These are phyloP conservation scores for Physeter macrocephalus DNA, from an alignment of 2,113 vertebrate genomes.

Conservation along the genomic window DNA sequence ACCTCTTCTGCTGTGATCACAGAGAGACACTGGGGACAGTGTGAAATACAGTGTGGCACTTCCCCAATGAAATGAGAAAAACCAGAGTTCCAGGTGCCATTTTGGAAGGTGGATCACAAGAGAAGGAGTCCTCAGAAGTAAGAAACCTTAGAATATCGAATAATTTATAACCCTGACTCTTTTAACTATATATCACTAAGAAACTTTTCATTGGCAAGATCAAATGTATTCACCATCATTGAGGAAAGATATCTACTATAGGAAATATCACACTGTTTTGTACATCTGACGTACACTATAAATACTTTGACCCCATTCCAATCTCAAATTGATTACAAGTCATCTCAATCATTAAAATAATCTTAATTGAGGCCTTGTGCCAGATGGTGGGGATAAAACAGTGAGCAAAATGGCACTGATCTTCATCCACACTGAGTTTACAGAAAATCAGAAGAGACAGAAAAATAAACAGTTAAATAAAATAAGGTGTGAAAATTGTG, in stretches of 20 bases:
- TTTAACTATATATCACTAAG: neutral
- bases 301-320: neutral
- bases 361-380: neutral
- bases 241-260: neutral
- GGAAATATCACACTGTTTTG: neutral
- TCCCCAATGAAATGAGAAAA: neutral
- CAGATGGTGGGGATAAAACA: neutral
- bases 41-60: neutral
- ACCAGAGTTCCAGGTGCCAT: neutral
- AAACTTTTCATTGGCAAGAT: neutral
- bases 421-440: neutral
- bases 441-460: neutral
- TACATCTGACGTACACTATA: neutral
- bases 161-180: neutral
- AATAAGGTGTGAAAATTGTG: neutral
- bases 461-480: neutral
- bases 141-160: neutral
- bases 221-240: neutral
- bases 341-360: neutral
- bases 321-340: neutral
- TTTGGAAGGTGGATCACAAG: neutral
- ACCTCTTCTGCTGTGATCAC: neutral
- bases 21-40: neutral
- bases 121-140: neutral
- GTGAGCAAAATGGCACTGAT: neutral